Evolutionary conservation across 2,113 vertebrate species (phyloP), one percentile per base, ranked within the genome.

Genomic region (Cinclus mexicanus): DNA sequence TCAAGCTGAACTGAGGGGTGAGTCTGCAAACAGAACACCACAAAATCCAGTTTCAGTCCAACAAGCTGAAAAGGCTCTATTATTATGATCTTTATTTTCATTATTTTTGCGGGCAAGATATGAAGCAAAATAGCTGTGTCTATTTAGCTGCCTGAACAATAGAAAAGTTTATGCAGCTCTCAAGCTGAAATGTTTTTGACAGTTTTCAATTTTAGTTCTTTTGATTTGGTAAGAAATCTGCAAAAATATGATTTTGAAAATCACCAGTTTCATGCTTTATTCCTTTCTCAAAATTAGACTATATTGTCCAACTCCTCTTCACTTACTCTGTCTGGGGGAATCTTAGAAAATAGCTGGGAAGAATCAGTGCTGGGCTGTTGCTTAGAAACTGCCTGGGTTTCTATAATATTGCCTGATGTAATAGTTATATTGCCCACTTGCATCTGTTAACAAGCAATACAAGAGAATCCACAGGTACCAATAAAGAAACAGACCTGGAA

Each of bases 381-480:
- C 97, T 97, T 96, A 96, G 97, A 75, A 97, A 97, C 97, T 94
- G 94, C 83, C 89, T 95, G 84, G 56, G 44, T 96, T 97, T 94
- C 76, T 96, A 3, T 92, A 96, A 97, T 96, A 94, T 94, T 97
- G 95, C 94, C 95, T 97, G 93, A 97, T 97, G 95, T 95, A 97
- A 97, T 83, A 96, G 95, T 95, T 97, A 95, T 96, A 97, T 97
- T 97, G 96, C 97, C 96, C 92, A 88, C 90, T 97, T 97, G 95
- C 89, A 96, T 97, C 96, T 96, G 92, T 94, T 97, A 97, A 97
- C 96, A 97, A 97, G 96, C 94, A 96, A 94, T 96, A 94, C 97
- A 96, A 92, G 93, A 95, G 90, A 95, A 97, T 96, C 97, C 96
- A 95, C 93, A 95, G 97, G 96, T 97, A 95, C 96, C 97, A 86